A percentile compares a stretch with the other conserved stretches of the same genome.
Conservation (phyloP, 2,113 vertebrate species). For the Colius striatus region DNA sequence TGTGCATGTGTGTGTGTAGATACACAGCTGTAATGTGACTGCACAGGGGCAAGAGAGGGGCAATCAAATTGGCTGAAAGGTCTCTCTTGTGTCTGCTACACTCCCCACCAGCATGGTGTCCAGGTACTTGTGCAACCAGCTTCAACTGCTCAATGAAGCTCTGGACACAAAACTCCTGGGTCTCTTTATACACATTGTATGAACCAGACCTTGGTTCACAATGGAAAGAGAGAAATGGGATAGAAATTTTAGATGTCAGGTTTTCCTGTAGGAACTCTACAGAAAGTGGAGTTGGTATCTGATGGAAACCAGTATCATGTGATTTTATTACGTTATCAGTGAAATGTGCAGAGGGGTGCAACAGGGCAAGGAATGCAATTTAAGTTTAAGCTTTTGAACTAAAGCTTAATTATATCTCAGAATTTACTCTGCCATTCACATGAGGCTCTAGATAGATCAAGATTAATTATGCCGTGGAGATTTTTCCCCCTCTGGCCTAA, state of each 20-base stretch:
- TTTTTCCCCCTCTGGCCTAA: neutral
- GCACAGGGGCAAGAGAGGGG: accelerated
- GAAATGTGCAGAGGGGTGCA: neutral
- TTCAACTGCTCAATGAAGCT: accelerated
- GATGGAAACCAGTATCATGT: accelerated
- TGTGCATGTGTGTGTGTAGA: neutral
- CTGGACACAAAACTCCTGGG: accelerated
- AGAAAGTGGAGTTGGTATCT: accelerated
- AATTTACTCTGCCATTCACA: slow-evolving; percentile 9
- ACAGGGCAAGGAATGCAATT: neutral
- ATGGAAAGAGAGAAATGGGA: neutral
- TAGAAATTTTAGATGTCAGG: accelerated
- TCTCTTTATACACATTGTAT: accelerated
- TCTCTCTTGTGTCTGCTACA: neutral
- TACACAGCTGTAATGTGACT: accelerated
- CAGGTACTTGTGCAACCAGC: neutral
- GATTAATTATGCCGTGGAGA: slow-evolving; percentile 3
- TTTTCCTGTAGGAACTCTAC: accelerated
- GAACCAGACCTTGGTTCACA: neutral
- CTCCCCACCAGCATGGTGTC: neutral
- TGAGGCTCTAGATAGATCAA: neutral
- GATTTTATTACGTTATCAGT: neutral
- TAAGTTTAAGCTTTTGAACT: neutral
- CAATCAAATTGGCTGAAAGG: neutral
- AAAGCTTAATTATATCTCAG: slow-evolving; percentile 17